Base-by-base conservation (phyloP, 2,888 invertebrate species). In the Cremastinae sp. region DNA sequence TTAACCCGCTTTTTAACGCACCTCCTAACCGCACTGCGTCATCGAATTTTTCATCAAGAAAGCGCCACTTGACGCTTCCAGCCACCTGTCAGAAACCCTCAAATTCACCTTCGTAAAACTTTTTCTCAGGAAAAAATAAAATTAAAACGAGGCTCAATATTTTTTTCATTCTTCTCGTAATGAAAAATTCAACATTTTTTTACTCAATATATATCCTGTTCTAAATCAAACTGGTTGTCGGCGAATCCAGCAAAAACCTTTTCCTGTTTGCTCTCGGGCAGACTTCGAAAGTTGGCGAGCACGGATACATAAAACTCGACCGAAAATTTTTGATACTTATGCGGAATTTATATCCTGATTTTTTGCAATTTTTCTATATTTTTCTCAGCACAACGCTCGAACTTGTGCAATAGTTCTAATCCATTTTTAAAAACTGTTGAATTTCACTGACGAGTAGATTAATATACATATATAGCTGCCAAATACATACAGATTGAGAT, bases 201-300 rank as follows among this genome's bases (percentile, higher is more conserved):
- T 28, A 3, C 28, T 3, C 36, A 14, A 36, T 43, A 64, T 53
- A 64, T 69, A 64, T 76, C 73, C 76, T 68, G 76, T 76, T 76
- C 38, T 73, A 59, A 62, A 62, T 72, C 64, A 58, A 72, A 76
- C 62, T 62, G 75, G 68, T 75, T 68, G 56, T 58, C 66, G 62
- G 62, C 49, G 10, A 51, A 51, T 41, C 51, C 38, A 49, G 22
- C 9, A 43, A 47, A 14, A 20, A n/a, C n/a, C 54, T 38, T 58
- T 64, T 47, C 62, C 47, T 62, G 51, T 62, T 54, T 16, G 47
- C 54, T 54, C 61, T 36, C 16, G 28, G 54, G 28, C 69, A 47
- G 10, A 62, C 49, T 72, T 75, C 45, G 72, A 75, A 75, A 75
- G 75, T 75, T 68, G 71, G 58, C 58, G 68, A 75, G 68, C 43